Evolutionary conservation across 2,888 invertebrate genomes (phyloP), one percentile per base, ranked within the genome.

Genomic region (Argyra leucocephala): DNA sequence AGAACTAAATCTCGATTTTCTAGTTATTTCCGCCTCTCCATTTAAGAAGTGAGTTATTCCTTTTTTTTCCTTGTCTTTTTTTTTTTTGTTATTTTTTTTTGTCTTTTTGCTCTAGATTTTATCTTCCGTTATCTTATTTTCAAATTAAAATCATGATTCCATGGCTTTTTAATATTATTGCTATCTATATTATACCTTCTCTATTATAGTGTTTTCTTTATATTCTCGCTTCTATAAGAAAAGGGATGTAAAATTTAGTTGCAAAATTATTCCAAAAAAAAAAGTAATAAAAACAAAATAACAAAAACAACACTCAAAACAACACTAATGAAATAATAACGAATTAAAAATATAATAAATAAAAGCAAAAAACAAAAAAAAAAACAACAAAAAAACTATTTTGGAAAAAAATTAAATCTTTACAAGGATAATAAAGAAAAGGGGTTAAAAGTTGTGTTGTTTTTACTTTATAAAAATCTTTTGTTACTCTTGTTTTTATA

Each of bases 401-500:
- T n/a, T n/a, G n/a, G n/a, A n/a, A n/a, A n/a, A n/a, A n/a, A n/a
- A n/a, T n/a, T n/a, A n/a, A n/a, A n/a, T n/a, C n/a, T n/a, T n/a
- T n/a, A 12, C 31, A 31, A 31, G 31, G 3, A 31, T 31, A 31
- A 31, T 31, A 31, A 31, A 31, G 31, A 48, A 48, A 48, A 48
- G 48, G 48, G 48, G 48, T 48, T 48, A 48, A 48, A 48, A 48
- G 48, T 48, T 48, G 48, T 48, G 48, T 48, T 48, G 48, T 48
- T 48, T 48, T 48, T 48, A 48, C n/a, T 48, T 48, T 48, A 48
- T n/a, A 48, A 48, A 48, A 48, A 15, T 48, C 48, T 48, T 18
- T 48, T 48, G 48, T 48, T 48, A 18, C 48, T 48, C 48, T 59
- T 58, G 58, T 58, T 58, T 58, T 22, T 59, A 59, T 23, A 23